Conservation (phyloP, 2,113 vertebrate species). For the Prietella phreatophila region DNA sequence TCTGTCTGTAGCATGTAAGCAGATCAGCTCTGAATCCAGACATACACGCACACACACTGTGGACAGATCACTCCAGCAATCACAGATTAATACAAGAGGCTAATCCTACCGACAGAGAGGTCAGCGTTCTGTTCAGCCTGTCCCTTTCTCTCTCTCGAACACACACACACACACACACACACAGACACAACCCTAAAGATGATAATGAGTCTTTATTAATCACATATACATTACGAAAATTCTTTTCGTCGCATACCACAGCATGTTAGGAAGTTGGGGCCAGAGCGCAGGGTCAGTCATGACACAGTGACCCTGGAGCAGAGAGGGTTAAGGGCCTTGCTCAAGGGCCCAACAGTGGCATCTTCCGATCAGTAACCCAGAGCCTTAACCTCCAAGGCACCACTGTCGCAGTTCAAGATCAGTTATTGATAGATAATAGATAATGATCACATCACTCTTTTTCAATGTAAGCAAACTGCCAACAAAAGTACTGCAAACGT, state of each 20-base stretch:
- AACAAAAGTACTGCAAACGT: background rate
- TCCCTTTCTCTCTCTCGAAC: slow-evolving; percentile 44
- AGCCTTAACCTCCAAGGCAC: too few relatives aligned
- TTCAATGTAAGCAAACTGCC: background rate
- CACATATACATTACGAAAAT: too few relatives aligned
- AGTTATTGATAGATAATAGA: background rate
- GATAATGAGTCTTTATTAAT: background rate
- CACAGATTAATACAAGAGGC: slow-evolving; percentile 72
- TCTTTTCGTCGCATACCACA: too few relatives aligned
- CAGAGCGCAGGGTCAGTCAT: too few relatives aligned
- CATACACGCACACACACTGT: slow-evolving; percentile 24
- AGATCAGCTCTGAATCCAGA: slow-evolving; percentile 31
- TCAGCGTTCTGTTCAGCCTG: slow-evolving; percentile 65
- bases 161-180: too few relatives aligned
- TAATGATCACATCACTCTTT: slow-evolving; percentile 7
- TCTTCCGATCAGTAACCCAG: too few relatives aligned
- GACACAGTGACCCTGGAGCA: too few relatives aligned
- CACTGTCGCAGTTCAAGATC: background rate
- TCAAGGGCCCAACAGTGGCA: too few relatives aligned
- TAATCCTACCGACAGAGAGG: slow-evolving; percentile 68
- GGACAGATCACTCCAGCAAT: slow-evolving; percentile 58
- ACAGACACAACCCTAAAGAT: slow-evolving; percentile 48
- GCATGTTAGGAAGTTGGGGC: too few relatives aligned
- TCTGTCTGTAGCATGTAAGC: slow-evolving; percentile 42
- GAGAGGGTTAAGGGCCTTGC: too few relatives aligned